Evolutionary conservation across 2,888 invertebrate species (phyloP), one percentile per base, ranked within the genome.

Genomic region (Acronicta psi): DNA sequence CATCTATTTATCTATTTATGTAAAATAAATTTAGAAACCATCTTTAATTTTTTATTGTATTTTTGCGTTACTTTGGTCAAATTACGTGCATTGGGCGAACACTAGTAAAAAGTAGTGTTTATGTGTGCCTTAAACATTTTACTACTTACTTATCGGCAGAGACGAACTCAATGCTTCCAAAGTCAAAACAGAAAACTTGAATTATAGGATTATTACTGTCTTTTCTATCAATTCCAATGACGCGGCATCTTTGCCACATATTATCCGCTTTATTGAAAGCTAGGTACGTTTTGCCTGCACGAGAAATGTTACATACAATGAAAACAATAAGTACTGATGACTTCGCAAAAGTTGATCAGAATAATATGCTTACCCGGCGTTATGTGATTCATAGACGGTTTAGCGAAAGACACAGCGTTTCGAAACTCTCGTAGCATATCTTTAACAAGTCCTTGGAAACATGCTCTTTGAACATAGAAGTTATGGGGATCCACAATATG

Each of bases 181-280:
- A 95, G 83, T 97, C 97, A 17, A 96, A 88, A 67, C 95, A 95
- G 73, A 95, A 95, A 2, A 96, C 94, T 23, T 94, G 90, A 73
- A 94, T 95, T 0, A 81, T 66, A 0, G 89, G 85, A 3, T 90
- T 82, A 1, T 80, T 72, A 0, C 78, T 13, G 43, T 86, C 77
- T 57, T 77, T 77, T 38, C 78, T 84, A 44, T 90, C 88, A 29
- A 91, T 77, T 59, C 77, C 82, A 20, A 88, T 80, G 0, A 97
- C 87, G 45, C 95, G 91, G 10, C 95, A 96, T 53, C 98, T 95
- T 77, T 96, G 96, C 97, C 97, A 98, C 70, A 91, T 86, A 18
- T 94, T 91, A 73, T 95, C 95, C 0, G 80, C 83, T 46, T 84
- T 81, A 79, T 95, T 95, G 79, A 92, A 94, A 1, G 95, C 95